These are phyloP conservation scores for Psittacula echo DNA, from an alignment of 2,797 vertebrate genomes.

Conservation along the genomic window DNA sequence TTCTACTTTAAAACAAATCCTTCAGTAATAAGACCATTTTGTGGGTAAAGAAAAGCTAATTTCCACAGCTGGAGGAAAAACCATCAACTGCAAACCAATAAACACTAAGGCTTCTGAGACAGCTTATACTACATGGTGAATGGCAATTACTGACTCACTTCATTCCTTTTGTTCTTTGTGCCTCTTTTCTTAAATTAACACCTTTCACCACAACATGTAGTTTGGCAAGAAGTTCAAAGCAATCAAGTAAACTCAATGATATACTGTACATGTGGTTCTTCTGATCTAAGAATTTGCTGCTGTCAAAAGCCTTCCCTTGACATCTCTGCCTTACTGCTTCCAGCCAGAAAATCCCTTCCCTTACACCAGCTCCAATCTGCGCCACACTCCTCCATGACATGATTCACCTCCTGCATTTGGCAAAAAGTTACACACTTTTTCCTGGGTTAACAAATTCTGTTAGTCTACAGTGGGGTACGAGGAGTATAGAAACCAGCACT, in stretches of 20 bases:
- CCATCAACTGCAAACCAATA: constrained; percentile 7
- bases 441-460: neutral
- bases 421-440: neutral
- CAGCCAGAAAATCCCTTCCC: neutral
- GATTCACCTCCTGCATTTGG: neutral
- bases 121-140: neutral
- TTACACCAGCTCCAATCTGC: neutral
- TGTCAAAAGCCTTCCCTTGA: neutral
- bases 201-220: neutral
- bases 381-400: neutral
- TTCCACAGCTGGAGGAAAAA: constrained; percentile 45
- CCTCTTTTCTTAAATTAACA: constrained; percentile 5
- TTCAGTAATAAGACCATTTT: constrained; percentile 8
- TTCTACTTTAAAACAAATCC: constrained; percentile 45
- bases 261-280: neutral
- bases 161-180: neutral
- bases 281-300: constrained; percentile 15
- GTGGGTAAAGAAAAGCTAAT: constrained; percentile 13
- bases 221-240: constrained; percentile 52
- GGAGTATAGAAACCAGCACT: neutral
- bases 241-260: neutral
- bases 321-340: neutral
- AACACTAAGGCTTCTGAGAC: neutral
- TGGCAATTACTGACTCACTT: constrained; percentile 4
- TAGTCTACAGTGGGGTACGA: neutral